Evolutionary conservation across 2,888 invertebrate genomes (phyloP), one percentile per base, ranked within the genome.

Genomic region (Cremastinae sp.): DNA sequence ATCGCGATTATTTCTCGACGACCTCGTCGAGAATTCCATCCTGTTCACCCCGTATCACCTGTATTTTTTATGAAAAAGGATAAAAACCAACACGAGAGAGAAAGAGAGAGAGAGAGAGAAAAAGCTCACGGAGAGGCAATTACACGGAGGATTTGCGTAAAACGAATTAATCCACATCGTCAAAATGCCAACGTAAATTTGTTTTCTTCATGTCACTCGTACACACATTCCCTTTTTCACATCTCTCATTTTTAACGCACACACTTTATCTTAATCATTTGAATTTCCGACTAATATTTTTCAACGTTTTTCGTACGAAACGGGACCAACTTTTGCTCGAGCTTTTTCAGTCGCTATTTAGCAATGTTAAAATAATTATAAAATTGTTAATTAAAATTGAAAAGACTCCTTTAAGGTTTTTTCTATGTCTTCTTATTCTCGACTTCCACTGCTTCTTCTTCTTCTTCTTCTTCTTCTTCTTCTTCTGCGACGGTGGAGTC

Each of bases 111-210:
- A 28, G 28, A 28, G 28, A 28, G 28, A 28, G 28, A 28, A 28
- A 28, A 28, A 69, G 66, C 66, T 43, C 54, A 74, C 28, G 47
- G 28, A 28, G 28, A 68, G 66, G 73, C 68, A 65, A 72, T 72
- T 72, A 72, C 74, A 69, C 69, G 74, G 68, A 28, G 49, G 54
- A 64, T 74, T 74, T 69, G 49, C 69, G 41, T 51, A 61, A 62
- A 56, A 68, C 61, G 62, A 69, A 69, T 69, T 74, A 68, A 61
- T 62, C 38, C 68, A 56, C 49, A 69, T 68, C 62, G 56, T 69
- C 68, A 56, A 28, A 49, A 22, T 12, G 61, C 47, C 41, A 34
- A 49, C 38, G 36, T 53, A 49, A 47, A 41, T 28, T 34, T 58
- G 10, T 12, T 28, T 43, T 12, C 34, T 10, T 45, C n/a, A 36